A percentile compares a stretch with the other conserved stretches of the same genome.
Evolutionary conservation across 2,797 vertebrate species (phyloP).

Genomic region (Syndactyla subalaris): DNA sequence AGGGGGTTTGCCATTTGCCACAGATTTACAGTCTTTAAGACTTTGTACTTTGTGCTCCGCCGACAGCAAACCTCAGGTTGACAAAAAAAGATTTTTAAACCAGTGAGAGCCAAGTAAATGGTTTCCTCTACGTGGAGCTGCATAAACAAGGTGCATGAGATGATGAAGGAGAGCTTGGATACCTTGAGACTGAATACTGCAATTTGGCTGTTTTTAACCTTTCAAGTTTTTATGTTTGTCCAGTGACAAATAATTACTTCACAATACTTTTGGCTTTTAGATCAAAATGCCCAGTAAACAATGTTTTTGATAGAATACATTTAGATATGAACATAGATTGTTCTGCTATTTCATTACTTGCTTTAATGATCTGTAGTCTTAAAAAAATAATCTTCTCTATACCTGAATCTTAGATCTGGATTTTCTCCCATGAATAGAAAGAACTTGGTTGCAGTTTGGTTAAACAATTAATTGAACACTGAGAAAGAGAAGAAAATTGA

Average conservation of each 20-base stretch:
- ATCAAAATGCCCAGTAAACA: neutral
- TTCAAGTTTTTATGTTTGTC: neutral
- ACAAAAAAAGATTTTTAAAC: slow-evolving; percentile 14
- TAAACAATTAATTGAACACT: neutral
- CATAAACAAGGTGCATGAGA: neutral
- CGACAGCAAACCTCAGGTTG: neutral
- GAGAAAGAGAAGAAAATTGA: neutral
- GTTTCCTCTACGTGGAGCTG: neutral
- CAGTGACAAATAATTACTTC: neutral
- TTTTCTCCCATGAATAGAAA: slow-evolving; percentile 1
- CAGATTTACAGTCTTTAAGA: neutral
- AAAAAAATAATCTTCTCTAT: slow-evolving; percentile 19
- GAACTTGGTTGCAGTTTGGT: neutral
- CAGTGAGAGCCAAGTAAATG: neutral
- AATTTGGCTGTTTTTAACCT: slow-evolving; percentile 14
- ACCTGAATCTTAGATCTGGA: neutral
- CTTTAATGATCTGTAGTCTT: neutral
- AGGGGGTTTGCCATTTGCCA: neutral
- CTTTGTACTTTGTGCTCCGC: neutral
- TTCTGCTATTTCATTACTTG: neutral
- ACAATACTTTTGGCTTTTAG: neutral
- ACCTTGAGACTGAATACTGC: neutral
- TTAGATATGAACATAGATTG: neutral
- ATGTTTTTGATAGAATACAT: neutral
- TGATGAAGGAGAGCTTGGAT: neutral